Evolutionary conservation across 2,888 invertebrate species (phyloP).

Genomic region (Octonoba sinensis): DNA sequence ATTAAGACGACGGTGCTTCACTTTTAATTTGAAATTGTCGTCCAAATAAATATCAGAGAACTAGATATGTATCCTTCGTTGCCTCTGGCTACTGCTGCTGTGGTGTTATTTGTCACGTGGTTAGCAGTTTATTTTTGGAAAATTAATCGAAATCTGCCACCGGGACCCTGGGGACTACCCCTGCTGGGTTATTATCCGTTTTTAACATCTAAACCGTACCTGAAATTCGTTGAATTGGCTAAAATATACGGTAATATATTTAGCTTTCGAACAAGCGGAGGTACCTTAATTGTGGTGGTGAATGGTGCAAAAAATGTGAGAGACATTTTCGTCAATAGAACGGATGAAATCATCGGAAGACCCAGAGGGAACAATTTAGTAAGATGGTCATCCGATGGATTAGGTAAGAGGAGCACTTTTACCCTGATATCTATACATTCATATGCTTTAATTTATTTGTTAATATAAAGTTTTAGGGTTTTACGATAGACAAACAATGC

Average conservation of each 20-base stretch:
- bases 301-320: conserved; percentile 26
- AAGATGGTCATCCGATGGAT: conserved; percentile 36
- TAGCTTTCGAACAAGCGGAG: conserved; percentile 37
- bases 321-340: conserved; percentile 34
- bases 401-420: conserved; percentile 25
- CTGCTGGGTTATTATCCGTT: conserved; percentile 41
- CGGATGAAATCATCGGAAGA: conserved; percentile 45
- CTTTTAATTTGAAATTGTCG: too few species aligned
- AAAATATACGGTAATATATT: conserved; percentile 33
- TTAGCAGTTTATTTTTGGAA: conserved; percentile 7
- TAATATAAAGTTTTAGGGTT: not conserved
- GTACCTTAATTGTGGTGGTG: conserved; percentile 36
- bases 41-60: too few species aligned
- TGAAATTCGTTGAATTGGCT: conserved; percentile 23
- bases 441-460: not conserved
- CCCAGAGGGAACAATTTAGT: conserved; percentile 31
- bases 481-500: not conserved
- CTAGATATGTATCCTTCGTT: too few species aligned
- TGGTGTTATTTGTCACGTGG: not conserved
- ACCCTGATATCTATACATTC: not conserved
- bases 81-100: too few species aligned
- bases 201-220: conserved; percentile 2
- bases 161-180: conserved; percentile 42
- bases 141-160: conserved; percentile 30
- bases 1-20: too few species aligned